Evolutionary conservation across 1,140 invertebrate genomes (phyloP).

Genomic region (Drosophila repleta): DNA sequence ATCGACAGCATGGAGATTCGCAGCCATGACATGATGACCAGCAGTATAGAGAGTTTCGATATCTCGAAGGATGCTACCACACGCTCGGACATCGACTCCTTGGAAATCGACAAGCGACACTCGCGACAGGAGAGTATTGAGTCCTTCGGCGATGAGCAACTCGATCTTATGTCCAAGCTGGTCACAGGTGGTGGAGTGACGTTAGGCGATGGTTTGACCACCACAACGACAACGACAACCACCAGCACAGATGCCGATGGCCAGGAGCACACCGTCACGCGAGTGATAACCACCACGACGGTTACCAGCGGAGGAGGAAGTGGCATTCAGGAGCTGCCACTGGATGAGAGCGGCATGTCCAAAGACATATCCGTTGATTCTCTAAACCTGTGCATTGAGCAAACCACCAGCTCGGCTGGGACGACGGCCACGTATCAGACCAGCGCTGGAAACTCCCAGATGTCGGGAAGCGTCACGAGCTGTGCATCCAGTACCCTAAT

Average conservation of each 20-base stretch:
- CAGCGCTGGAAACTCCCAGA: conserved; percentile 91
- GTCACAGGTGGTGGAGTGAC: conserved; percentile 80
- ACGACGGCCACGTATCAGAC: conserved; percentile 92
- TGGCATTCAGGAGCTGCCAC: conserved; percentile 50
- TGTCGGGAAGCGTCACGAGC: conserved; percentile 92
- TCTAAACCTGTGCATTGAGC: conserved; percentile 74
- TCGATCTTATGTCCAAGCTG: conserved; percentile 70
- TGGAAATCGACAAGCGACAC: conserved; percentile 80
- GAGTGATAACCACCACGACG: conserved; percentile 85
- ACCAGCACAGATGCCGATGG: conserved; percentile 85
- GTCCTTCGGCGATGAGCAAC: conserved; percentile 84
- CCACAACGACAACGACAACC: conserved; percentile 85
- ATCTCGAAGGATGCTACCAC: conserved; percentile 83
- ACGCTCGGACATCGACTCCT: conserved; percentile 77
- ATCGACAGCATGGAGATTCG: conserved; percentile 86
- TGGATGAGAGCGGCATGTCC: conserved; percentile 60
- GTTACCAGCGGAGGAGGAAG: conserved; percentile 81
- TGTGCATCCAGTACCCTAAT: conserved; percentile 83
- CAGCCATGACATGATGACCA: conserved; percentile 86
- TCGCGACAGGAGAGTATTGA: conserved; percentile 86
- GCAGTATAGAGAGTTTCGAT: conserved; percentile 88
- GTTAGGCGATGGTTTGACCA: conserved; percentile 80
- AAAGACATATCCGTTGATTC: conserved; percentile 82
- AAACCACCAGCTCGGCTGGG: conserved; percentile 88
- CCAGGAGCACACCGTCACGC: conserved; percentile 84